Evolutionary conservation across 2,113 vertebrate genomes (phyloP).

Genomic region (Erythrocercus mccallii): DNA sequence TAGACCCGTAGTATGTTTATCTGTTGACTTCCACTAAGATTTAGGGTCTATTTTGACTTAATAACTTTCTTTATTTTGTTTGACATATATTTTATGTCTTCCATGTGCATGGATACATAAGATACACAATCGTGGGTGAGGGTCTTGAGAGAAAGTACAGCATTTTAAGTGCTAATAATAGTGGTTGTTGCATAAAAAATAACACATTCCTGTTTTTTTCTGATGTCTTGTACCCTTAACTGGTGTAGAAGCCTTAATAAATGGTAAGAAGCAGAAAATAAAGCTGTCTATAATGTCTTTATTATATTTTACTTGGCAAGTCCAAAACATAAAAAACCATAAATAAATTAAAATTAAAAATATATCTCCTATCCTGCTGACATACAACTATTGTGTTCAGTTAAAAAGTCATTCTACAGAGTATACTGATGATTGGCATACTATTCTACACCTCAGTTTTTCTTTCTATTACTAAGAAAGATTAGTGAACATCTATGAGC

Average conservation of each 20-base stretch:
- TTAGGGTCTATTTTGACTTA: conserved; percentile 77
- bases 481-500: neutral
- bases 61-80: conserved; percentile 82
- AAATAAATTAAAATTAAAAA: neutral
- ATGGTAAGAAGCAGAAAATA: neutral
- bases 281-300: neutral
- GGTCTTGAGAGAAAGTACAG: conserved; percentile 77
- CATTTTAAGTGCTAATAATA: conserved; percentile 35
- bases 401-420: neutral
- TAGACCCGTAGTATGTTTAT: conserved; percentile 78
- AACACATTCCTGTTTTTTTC: neutral
- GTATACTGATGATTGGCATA: neutral
- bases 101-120: conserved; percentile 73
- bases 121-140: conserved; percentile 80
- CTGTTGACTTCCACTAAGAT: conserved; percentile 83
- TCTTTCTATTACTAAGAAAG: neutral
- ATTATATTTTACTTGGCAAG: neutral
- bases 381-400: neutral
- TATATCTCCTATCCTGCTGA: neutral
- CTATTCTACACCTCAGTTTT: neutral
- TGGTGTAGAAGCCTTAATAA: neutral
- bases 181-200: conserved; percentile 1
- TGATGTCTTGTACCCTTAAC: neutral
- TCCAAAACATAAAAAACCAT: neutral
- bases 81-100: conserved; percentile 82